Evolutionary conservation across 2,888 invertebrate species (phyloP).

Genomic region (Drosophila pseudotalamancana): DNA sequence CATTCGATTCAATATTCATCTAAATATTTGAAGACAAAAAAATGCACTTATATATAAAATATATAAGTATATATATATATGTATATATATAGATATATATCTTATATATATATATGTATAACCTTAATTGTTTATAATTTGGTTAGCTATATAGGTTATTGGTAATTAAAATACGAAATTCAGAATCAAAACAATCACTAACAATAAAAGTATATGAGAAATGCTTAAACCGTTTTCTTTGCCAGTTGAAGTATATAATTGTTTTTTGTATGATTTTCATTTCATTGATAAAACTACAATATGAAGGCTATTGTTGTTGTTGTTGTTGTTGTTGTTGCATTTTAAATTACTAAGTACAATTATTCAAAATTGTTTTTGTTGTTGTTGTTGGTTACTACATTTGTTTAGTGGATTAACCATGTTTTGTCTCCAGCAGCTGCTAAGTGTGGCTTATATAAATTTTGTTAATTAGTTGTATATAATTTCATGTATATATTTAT

Average conservation of each 20-base stretch:
- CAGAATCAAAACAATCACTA: slow-evolving; percentile 7
- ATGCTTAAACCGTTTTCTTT: slow-evolving; percentile 10
- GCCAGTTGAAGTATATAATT: not conserved
- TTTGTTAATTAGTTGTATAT: not conserved
- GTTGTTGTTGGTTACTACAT: slow-evolving; percentile 22
- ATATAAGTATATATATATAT: slow-evolving; percentile 9
- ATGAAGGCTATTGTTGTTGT: slow-evolving; percentile 4
- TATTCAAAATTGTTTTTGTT: slow-evolving; percentile 4
- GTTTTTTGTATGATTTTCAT: not conserved
- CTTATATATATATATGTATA: not conserved
- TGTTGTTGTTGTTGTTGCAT: not conserved
- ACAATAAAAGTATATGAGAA: slow-evolving; percentile 28
- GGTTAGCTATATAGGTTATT: slow-evolving; percentile 50
- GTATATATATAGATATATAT: not conserved
- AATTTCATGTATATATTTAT: not conserved
- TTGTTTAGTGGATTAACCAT: slow-evolving; percentile 6
- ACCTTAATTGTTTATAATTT: slow-evolving; percentile 48
- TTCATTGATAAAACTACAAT: slow-evolving; percentile 8
- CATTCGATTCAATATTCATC: slow-evolving; percentile 33
- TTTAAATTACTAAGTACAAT: slow-evolving; percentile 35
- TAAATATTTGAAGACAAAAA: slow-evolving; percentile 31
- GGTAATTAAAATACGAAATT: slow-evolving; percentile 12
- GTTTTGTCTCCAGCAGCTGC: slow-evolving; percentile 11
- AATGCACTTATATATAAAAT: slow-evolving; percentile 20
- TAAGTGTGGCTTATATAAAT: slow-evolving; percentile 7